Percentiles rank a stretch among this genome's conserved stretches.
phyloP scores from a whole-genome alignment of 2,888 invertebrate genomes.

The Endomychus coccineus region DNA sequence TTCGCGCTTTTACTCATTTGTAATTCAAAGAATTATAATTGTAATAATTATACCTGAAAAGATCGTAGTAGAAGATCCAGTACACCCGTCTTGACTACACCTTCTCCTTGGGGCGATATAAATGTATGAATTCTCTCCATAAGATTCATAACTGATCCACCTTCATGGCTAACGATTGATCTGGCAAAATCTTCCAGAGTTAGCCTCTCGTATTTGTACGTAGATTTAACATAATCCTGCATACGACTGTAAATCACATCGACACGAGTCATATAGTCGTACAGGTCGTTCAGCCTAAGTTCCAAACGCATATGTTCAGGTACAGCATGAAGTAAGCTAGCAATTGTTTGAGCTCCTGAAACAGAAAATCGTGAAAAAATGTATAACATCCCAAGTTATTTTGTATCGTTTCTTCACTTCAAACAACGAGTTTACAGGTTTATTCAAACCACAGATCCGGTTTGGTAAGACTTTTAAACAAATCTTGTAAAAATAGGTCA shows the following conservation, averaged over 20 bases:
- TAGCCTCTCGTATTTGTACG: slow-evolving; percentile 47
- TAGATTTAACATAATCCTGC: slow-evolving; percentile 48
- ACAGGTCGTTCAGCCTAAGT: slow-evolving; percentile 54
- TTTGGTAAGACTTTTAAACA: too few species aligned
- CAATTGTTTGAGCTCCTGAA: slow-evolving; percentile 25
- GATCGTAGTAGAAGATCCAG: slow-evolving; percentile 23
- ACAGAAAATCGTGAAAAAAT: slow-evolving; percentile 6
- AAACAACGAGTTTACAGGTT: too few species aligned
- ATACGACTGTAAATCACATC: slow-evolving; percentile 54
- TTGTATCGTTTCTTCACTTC: too few species aligned
- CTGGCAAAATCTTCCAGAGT: slow-evolving; percentile 66
- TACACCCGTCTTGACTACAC: slow-evolving; percentile 31
- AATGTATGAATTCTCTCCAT: slow-evolving; percentile 60
- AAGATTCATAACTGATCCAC: slow-evolving; percentile 56
- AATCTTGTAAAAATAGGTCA: too few species aligned
- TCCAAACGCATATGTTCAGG: slow-evolving; percentile 50
- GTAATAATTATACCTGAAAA: slow-evolving; percentile 11
- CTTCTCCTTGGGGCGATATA: slow-evolving; percentile 50
- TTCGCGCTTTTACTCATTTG: too few species aligned
- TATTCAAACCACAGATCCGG: too few species aligned
- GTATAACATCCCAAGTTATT: too few species aligned
- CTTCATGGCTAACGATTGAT: slow-evolving; percentile 60
- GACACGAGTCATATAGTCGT: slow-evolving; percentile 53
- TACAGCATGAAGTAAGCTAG: slow-evolving; percentile 31
- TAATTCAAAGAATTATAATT: too few species aligned